Evolutionary conservation across 2,888 invertebrate genomes (phyloP).

Genomic region (Yponomeuta evonymella): DNA sequence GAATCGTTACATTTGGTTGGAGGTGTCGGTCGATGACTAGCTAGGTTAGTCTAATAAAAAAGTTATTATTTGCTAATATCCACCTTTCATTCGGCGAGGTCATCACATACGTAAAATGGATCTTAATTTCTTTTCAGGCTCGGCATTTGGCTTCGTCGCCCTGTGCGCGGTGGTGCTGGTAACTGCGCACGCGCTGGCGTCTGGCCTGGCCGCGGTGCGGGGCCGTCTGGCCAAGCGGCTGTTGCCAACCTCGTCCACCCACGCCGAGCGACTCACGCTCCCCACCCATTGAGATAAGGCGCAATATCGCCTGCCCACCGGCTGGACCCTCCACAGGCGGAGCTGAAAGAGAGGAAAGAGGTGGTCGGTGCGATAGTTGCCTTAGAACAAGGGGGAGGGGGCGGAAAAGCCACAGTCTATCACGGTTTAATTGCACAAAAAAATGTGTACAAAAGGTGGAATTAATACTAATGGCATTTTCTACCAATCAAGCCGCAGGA

Average conservation of each 20-base stretch:
- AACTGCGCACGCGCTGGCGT: constrained; percentile 55
- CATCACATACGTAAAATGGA: background rate
- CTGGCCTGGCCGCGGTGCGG: constrained; percentile 41
- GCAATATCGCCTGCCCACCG: constrained; percentile 4
- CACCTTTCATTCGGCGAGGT: too few species aligned
- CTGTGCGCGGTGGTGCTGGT: constrained; percentile 62
- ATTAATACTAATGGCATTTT: too few species aligned
- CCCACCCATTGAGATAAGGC: constrained; percentile 49
- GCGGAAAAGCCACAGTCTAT: too few species aligned
- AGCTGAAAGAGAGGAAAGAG: background rate
- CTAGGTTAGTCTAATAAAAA: too few species aligned
- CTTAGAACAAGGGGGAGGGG: background rate
- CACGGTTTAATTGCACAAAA: too few species aligned
- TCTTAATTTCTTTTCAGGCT: constrained; percentile 34
- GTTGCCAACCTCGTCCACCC: constrained; percentile 28
- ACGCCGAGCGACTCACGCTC: constrained; percentile 43
- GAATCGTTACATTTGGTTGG: too few species aligned
- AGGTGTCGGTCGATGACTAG: too few species aligned
- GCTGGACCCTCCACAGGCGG: background rate
- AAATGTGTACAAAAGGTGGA: too few species aligned
- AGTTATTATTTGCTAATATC: too few species aligned
- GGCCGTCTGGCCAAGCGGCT: constrained; percentile 38
- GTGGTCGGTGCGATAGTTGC: background rate
- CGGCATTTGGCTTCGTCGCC: constrained; percentile 62
- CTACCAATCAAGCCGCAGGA: too few species aligned